Base-by-base conservation (phyloP, 2,888 invertebrate genomes). In the Andrena bicolor region DNA sequence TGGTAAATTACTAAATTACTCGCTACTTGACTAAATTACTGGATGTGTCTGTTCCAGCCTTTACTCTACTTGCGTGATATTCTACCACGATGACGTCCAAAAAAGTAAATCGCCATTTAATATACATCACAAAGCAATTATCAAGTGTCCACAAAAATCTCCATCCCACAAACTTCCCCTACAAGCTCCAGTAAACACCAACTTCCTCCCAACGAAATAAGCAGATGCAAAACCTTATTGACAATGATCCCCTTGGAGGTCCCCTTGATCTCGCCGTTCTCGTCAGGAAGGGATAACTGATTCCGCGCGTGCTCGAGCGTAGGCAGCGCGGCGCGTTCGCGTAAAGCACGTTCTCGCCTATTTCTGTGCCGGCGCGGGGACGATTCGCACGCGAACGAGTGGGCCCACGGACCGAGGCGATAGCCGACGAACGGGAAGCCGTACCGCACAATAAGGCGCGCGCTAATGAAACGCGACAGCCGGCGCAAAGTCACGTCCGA, bases 401-500 rank as follows among this genome's bases (percentile, higher is more conserved):
- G 80, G 66, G 82, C 53, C 41, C 65, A 65, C 51, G 66, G 53
- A 74, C 41, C 23, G 63, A 26, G 41, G 30, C 61, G 74, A 71
- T 69, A 51, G 71, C 49, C 69, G n/a, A 41, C 60, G 71, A 70
- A 61, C 61, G 76, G 58, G 71, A 80, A 87, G 86, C 71, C 81
- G 66, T 73, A 77, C 58, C 64, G 78, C 77, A 83, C 87, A 86
- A 90, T 87, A 85, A 81, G 83, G 72, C 80, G 72, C 74, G 79
- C 84, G 87, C 86, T 91, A 90, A 91, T 88, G 90, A 90, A 90
- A 86, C 86, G 85, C 89, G 87, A 90, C 90, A 85, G 77, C 84
- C 84, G 82, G 81, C 82, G 84, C 80, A 76, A 86, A 87, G 79
- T 87, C 86, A 85, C 72, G 86, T 87, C 86, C 79, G 79, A 87